Conservation (phyloP, 2,113 vertebrate species). For the Pristiophorus japonicus region DNA sequence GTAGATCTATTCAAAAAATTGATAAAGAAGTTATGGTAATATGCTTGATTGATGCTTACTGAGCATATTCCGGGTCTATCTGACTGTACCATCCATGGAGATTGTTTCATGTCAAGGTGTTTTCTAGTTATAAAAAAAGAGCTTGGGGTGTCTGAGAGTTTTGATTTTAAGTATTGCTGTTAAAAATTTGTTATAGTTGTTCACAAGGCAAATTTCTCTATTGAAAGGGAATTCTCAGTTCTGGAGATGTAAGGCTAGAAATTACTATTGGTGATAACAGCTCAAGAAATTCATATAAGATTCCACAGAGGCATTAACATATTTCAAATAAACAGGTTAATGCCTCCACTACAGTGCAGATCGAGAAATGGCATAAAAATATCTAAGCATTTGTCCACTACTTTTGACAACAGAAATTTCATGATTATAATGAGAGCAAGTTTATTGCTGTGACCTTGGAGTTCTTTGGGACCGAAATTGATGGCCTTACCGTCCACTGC, state of each 20-base stretch:
- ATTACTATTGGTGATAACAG: neutral
- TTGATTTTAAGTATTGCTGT: conserved; percentile 5
- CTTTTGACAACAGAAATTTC: neutral
- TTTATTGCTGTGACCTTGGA: neutral
- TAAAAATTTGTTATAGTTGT: neutral
- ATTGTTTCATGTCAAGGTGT: neutral
- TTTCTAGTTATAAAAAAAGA: neutral
- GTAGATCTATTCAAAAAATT: neutral
- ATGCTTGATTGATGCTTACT: neutral
- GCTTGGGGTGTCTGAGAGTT: neutral
- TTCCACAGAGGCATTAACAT: neutral
- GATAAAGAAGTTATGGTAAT: neutral
- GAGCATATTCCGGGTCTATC: neutral
- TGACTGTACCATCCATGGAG: neutral
- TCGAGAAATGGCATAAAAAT: neutral
- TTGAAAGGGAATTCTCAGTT: neutral
- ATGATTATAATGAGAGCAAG: neutral
- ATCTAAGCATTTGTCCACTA: neutral
- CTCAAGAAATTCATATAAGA: neutral
- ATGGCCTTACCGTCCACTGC: too few species aligned
- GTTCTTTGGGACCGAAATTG: too few species aligned
- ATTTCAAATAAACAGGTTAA: conserved; percentile 14
- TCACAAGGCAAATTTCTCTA: neutral
- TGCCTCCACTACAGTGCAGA: neutral
- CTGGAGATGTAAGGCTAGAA: neutral